Percentiles rank a stretch among this genome's conserved stretches.
phyloP scores from a whole-genome alignment of 2,797 vertebrate genomes.

The Pseudomugil tenellus region DNA sequence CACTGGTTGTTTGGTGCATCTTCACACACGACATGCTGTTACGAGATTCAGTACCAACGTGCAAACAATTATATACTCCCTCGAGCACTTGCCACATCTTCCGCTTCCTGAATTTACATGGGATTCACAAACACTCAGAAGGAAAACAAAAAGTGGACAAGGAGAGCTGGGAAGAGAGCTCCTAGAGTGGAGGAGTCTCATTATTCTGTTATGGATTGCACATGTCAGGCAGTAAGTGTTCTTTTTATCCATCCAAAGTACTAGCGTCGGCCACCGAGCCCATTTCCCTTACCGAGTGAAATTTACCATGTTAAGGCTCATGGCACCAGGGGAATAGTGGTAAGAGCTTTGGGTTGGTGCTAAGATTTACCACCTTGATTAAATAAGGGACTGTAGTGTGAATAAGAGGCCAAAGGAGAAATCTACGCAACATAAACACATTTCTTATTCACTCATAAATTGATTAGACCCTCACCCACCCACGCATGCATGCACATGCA shows the following conservation, averaged over 20 bases:
- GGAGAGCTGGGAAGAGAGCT: conserved; percentile 53
- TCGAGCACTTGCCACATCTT: conserved; percentile 63
- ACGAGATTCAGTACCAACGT: conserved; percentile 54
- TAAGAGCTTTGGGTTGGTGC: conserved; percentile 60
- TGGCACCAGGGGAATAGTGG: conserved; percentile 70
- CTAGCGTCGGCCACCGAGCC: conserved; percentile 68
- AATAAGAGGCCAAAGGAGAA: conserved; percentile 74
- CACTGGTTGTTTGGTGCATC: conserved; percentile 41
- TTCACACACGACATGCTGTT: conserved; percentile 51
- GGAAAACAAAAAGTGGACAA: conserved; percentile 68
- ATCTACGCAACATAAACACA: conserved; percentile 66
- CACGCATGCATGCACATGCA: conserved; percentile 10
- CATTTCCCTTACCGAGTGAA: conserved; percentile 79
- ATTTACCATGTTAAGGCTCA: conserved; percentile 82
- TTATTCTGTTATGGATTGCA: conserved; percentile 85
- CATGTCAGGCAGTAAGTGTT: conserved; percentile 83
- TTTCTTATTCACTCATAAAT: conserved; percentile 59
- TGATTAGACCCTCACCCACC: conserved; percentile 57
- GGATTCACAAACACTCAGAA: conserved; percentile 67
- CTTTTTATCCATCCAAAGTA: conserved; percentile 80
- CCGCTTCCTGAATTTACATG: conserved; percentile 72
- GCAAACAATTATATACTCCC: conserved; percentile 60
- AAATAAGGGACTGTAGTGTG: conserved; percentile 78
- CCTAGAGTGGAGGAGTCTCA: conserved; percentile 76
- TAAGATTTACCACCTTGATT: conserved; percentile 82